Conservation (phyloP, 2,797 vertebrate genomes). For the Schizothorax lantsangensis region DNA sequence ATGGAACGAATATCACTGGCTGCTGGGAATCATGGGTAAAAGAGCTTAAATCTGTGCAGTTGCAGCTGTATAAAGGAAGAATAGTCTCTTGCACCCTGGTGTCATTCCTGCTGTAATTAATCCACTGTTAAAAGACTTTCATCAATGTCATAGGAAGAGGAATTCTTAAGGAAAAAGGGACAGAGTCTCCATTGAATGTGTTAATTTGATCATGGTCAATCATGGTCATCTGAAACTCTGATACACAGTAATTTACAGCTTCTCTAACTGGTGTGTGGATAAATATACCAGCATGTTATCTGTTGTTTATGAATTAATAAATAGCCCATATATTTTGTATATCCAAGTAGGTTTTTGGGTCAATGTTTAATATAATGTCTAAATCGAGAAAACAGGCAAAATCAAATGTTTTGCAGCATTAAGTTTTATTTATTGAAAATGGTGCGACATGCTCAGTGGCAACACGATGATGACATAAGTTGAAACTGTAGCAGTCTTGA, state of each 20-base stretch:
- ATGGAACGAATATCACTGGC: neutral
- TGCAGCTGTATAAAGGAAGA: conserved; percentile 10
- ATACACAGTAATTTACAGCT: neutral
- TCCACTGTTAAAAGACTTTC: neutral
- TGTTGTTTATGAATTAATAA: neutral
- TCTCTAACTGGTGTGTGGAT: neutral
- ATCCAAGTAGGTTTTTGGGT: neutral
- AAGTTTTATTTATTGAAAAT: neutral
- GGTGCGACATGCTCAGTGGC: neutral
- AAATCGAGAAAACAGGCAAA: neutral
- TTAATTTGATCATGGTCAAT: conserved; percentile 6
- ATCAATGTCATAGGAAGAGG: neutral
- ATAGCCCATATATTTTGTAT: neutral
- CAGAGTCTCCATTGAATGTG: neutral
- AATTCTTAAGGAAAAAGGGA: neutral
- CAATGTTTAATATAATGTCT: neutral
- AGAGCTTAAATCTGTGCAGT: conserved; percentile 8
- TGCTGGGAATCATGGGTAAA: conserved; percentile 5
- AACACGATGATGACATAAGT: neutral
- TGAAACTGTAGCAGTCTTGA: neutral
- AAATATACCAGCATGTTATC: neutral
- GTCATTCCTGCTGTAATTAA: conserved; percentile 24
- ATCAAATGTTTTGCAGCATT: neutral
- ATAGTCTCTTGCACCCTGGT: neutral
- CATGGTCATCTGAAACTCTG: neutral